Base-by-base conservation (phyloP, 2,797 vertebrate genomes). In the Carduelis carduelis region DNA sequence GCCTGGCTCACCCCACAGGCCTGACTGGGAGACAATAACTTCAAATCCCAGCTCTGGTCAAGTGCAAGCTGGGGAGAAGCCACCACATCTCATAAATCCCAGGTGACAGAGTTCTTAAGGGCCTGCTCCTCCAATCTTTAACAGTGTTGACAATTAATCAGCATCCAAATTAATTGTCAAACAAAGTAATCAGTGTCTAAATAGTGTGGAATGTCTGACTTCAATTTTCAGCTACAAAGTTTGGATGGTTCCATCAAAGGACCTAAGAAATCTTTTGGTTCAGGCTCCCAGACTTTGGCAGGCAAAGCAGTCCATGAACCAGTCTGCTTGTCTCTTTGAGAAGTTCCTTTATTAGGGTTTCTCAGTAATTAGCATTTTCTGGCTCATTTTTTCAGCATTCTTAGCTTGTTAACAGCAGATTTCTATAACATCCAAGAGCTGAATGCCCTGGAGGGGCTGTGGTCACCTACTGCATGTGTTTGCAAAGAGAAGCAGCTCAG, bases 171-270 rank as follows among this genome's bases (percentile, higher is more conserved):
- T 85, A 89, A 90, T 32, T 92, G 69, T 49, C 86, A 81, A 68
- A 81, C 78, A 87, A 91, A 90, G 61, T 53, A 83, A 84, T 61
- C 83, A 19, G 57, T 34, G 65, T 65, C 69, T 96, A 70, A 89
- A 69, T 15, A 71, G 61, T 0, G 3, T 39, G 6, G 81, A 87
- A 96, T 87, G 92, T 83, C 92, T 96, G 84, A 80, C 71, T 95
- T 78, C 30, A 74, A 43, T 87, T 89, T 79, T 43, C 72, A 90
- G 72, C 69, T 49, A 35, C 61, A 91, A 81, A 72, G 47, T 84
- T 76, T 24, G 79, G 59, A 75, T 49, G 61, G 75, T 90, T 89
- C 75, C 87, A 90, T 66, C 89, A 90, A 91, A 93, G 41, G 56
- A 65, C 34, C 35, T 27, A 69, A 75, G 87, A 87, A 93, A 70